Conservation (phyloP, 2,113 vertebrate genomes). For the Megaceryle maxima region DNA sequence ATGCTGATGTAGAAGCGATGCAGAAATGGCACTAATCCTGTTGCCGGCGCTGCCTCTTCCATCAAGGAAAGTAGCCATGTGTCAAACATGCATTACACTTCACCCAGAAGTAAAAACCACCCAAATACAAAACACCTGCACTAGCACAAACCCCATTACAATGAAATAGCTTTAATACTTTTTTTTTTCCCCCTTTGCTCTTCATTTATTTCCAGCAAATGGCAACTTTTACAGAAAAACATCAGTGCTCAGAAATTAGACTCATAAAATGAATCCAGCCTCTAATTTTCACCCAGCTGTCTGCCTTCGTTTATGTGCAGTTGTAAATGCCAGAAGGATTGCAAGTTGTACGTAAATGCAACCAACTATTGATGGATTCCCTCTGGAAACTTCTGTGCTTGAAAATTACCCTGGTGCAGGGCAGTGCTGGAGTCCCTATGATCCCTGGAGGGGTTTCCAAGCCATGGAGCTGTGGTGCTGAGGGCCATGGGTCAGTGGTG, state of each 20-base stretch:
- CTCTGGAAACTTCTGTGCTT: background rate
- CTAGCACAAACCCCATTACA: background rate
- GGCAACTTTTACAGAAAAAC: background rate
- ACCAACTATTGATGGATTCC: background rate
- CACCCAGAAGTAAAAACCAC: background rate
- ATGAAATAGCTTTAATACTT: background rate
- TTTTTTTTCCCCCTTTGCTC: background rate
- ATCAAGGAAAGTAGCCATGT: background rate
- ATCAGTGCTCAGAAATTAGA: background rate
- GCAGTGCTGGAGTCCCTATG: background rate
- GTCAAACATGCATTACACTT: background rate
- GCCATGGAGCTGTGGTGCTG: background rate
- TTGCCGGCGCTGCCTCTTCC: background rate
- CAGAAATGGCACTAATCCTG: background rate
- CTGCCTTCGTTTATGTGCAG: background rate
- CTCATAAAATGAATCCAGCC: background rate
- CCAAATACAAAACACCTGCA: background rate
- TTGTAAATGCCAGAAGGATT: background rate
- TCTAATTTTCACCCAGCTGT: background rate
- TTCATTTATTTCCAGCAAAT: background rate
- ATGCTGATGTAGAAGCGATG: background rate
- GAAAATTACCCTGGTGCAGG: background rate
- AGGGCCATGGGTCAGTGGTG: background rate
- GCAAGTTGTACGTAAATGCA: background rate
- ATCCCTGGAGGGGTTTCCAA: background rate